These are phyloP conservation scores for Hylyphantes graminicola DNA, from an alignment of 1,140 invertebrate genomes.

Conservation along the genomic window DNA sequence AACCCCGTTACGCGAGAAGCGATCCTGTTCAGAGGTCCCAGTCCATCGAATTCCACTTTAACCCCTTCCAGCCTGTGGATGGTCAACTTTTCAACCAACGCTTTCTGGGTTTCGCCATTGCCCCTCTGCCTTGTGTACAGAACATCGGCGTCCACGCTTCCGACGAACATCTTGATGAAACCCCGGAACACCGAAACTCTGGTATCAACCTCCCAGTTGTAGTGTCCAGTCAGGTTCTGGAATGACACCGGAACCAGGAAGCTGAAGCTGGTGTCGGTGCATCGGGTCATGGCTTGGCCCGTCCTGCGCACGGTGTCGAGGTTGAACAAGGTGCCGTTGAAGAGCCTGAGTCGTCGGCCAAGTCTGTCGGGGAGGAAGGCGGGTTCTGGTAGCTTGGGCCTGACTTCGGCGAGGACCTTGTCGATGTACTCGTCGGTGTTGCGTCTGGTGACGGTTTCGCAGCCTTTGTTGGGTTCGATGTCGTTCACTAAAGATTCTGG, in stretches of 20 bases:
- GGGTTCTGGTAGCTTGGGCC: conserved; percentile 39
- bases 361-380: conserved; percentile 22
- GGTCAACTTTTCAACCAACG: conserved; percentile 18
- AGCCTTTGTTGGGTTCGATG: background rate
- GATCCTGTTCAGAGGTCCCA: conserved; percentile 15
- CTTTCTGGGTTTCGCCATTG: background rate
- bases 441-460: background rate
- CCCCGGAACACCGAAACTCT: conserved; percentile 32
- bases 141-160: conserved; percentile 11
- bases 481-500: background rate
- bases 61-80: conserved; percentile 38
- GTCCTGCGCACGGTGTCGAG: background rate
- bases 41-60: conserved; percentile 23
- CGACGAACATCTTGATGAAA: conserved; percentile 12
- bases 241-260: conserved; percentile 47
- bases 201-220: conserved; percentile 26
- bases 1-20: conserved; percentile 19
- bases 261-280: conserved; percentile 23
- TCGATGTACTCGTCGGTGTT: conserved; percentile 51
- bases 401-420: conserved; percentile 27
- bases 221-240: conserved; percentile 19
- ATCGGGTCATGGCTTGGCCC: conserved; percentile 34
- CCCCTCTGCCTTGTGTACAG: conserved; percentile 17
- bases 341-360: conserved; percentile 32
- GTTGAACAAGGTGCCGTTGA: conserved; percentile 43